A percentile compares a stretch with the other conserved stretches of the same genome.
These are phyloP conservation scores for Hipparchia sbordonii DNA, from an alignment of 2,888 invertebrate genomes.

Conservation along the genomic window DNA sequence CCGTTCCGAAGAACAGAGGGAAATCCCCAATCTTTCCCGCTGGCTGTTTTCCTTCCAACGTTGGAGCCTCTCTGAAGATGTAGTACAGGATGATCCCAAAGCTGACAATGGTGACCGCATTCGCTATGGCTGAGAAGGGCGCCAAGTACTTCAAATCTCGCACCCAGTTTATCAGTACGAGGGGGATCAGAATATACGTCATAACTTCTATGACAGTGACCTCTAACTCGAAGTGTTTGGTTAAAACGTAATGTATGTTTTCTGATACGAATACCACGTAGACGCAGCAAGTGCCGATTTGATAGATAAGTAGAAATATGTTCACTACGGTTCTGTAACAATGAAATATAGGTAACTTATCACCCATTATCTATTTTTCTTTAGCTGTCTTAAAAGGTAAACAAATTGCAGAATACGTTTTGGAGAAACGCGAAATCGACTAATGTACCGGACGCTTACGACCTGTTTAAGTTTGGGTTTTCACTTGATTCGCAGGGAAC, in stretches of 20 bases:
- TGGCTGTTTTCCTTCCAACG: constrained; percentile 84
- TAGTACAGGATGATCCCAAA: constrained; percentile 94
- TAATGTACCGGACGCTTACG: no score
- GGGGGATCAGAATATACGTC: constrained; percentile 87
- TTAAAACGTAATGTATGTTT: constrained; percentile 88
- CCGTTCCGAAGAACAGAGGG: constrained; percentile 98
- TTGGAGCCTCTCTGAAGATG: constrained; percentile 88
- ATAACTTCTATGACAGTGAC: constrained; percentile 86
- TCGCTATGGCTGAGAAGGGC: constrained; percentile 95
- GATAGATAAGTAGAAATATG: constrained; percentile 91
- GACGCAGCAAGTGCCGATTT: constrained; percentile 97
- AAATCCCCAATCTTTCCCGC: constrained; percentile 86
- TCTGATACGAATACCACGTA: constrained; percentile 97
- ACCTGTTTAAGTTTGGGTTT: no score
- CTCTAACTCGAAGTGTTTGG: constrained; percentile 74
- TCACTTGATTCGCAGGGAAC: no score
- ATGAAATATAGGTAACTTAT: constrained; percentile 15
- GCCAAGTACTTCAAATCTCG: constrained; percentile 93
- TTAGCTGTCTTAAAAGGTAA: no score
- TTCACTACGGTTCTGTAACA: constrained; percentile 87
- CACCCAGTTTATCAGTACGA: constrained; percentile 91
- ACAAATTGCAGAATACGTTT: no score
- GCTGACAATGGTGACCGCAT: constrained; percentile 91
- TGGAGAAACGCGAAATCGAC: no score
- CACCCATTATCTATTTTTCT: background rate